Conservation (phyloP, 2,797 vertebrate species). For the Melanotaenia nigrans region DNA sequence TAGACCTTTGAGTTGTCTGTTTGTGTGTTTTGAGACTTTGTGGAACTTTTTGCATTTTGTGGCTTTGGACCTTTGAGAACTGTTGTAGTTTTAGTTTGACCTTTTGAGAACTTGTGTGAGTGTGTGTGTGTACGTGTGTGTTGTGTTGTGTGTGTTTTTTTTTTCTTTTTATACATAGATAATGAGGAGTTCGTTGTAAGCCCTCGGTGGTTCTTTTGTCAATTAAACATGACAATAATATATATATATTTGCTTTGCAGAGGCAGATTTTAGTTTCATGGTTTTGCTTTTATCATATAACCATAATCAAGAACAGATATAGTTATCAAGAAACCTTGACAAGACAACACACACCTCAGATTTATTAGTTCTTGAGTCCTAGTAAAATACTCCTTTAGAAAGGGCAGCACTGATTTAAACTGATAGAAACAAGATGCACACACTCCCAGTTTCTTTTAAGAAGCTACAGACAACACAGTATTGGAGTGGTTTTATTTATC, state of each 20-base stretch:
- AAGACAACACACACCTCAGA: background rate
- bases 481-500: background rate
- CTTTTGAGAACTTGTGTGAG: no score
- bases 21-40: no score
- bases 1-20: no score
- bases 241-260: background rate
- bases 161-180: no score
- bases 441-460: background rate
- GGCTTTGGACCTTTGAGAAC: no score
- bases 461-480: background rate
- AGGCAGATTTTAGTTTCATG: background rate
- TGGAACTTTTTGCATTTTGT: no score
- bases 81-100: no score
- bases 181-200: no score
- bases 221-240: background rate
- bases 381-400: background rate
- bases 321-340: background rate
- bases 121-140: no score
- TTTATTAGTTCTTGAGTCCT: background rate
- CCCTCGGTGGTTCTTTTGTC: no score
- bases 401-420: background rate
- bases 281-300: background rate
- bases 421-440: background rate
- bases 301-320: background rate
- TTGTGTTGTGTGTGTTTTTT: no score